Base-by-base conservation (phyloP, 2,888 invertebrate species). In the Smittia sp. region DNA sequence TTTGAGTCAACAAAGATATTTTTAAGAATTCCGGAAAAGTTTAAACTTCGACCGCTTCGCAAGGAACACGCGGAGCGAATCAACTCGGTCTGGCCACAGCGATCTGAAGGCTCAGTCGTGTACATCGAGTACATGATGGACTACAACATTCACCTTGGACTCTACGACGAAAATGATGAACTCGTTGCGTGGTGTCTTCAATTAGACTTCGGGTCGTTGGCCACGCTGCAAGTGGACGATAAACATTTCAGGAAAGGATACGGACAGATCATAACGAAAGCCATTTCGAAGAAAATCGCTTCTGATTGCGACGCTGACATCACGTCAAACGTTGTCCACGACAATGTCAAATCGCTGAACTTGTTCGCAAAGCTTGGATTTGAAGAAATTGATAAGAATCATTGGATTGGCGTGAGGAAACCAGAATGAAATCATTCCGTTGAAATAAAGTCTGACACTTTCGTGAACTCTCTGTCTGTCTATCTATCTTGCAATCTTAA, bases 101-200 rank as follows among this genome's bases (percentile, higher is more conserved):
- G 75, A 1, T 79, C 81, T 74, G 70, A 76, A 0, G 81, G 80
- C 2, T 80, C 80, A 0, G 66, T 79, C 7, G 79, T 78, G 70
- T 75, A 79, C 1, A 73, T 82, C 1, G 76, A 76, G 72, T 77
- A 80, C 0, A 76, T 80, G 46, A 81, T 82, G 62, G 75, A 76
- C 1, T 76, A 76, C 76, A 80, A 79, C 74, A 41, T 74, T 1
- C 80, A 77, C 76, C 76, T 80, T 74, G 82, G 81, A 1, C 76
- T 80, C 0, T 82, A 78, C 74, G 74, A 76, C 15, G 75, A 75
- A 0, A 77, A 73, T 13, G 74, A 77, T n/a, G 77, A 80, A 69
- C 74, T 82, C 32, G 77, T 81, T 0, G 82, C 80, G 1, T 82
- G 83, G 83, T 81, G 81, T 74, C 76, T 81, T 4, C n/a, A 18